Evolutionary conservation across 2,113 vertebrate genomes (phyloP), one percentile per base, ranked within the genome.

Genomic region (Anolis carolinensis): DNA sequence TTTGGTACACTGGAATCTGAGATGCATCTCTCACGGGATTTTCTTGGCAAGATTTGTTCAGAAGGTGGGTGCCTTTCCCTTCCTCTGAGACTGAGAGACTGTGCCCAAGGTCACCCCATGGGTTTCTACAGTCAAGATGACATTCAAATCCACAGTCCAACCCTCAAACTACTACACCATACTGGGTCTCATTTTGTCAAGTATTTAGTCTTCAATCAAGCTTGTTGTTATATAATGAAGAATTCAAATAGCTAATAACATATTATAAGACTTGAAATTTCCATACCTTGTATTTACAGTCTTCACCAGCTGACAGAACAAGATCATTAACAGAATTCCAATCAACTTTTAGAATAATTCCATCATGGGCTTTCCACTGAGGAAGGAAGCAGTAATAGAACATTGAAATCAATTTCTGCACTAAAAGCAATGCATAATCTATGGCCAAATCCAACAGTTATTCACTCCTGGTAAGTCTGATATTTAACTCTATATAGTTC

Each of bases 361-460:
- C 98, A 92, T 99, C 98, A 16, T 99, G 98, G 91, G 97, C 98
- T 93, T 98, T 99, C 98, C 98, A 99, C 98, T 99, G 70, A 80
- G 71, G 92, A 89, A 87, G 82, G 88, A 73, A 0, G n/a, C 65
- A 50, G n/a, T 18, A 71, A 10, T 9, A 78, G 2, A 2, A 78
- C 3, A 85, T 78, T 52, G 52, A 52, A 68, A 77, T 55, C 3
- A 16, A 79, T 68, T 11, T 68, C 7, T 68, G 25, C 6, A 8
- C 27, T 68, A 68, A 30, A 30, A 68, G 9, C 9, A 65, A 65
- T 27, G 23, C 7, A 65, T 4, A 25, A 25, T 65, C 25, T 65
- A 23, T 27, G 25, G 63, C 63, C 25, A 2, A 27, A 65, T 65
- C 39, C 20, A 65, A 25, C 63, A 65, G 63, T 5, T 18, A n/a